A percentile compares a stretch with the other conserved stretches of the same genome.
phyloP scores from a whole-genome alignment of 2,113 vertebrate species.

The Girardinichthys multiradiatus region DNA sequence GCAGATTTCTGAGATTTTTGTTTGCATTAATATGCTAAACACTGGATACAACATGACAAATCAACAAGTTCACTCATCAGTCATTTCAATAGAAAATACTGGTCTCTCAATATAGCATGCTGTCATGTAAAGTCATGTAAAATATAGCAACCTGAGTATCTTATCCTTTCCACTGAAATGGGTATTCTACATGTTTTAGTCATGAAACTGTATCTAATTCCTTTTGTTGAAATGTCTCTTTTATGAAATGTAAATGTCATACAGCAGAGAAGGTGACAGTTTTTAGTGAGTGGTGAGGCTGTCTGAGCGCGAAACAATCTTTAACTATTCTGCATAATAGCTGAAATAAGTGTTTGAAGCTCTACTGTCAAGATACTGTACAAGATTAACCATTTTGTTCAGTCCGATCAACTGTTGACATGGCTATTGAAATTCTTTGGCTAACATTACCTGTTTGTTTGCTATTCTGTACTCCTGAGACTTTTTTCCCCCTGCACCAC shows the following conservation, averaged over 20 bases:
- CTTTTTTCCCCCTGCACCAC: no score
- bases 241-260: slow-evolving; percentile 35
- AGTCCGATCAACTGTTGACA: no score
- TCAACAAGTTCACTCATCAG: background rate
- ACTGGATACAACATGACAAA: background rate
- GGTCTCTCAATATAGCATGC: background rate
- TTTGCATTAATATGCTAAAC: background rate
- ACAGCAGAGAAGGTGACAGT: background rate
- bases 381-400: no score
- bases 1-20: slow-evolving; percentile 6
- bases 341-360: background rate
- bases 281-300: slow-evolving; percentile 7
- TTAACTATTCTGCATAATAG: background rate
- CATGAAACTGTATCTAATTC: slow-evolving; percentile 6
- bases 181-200: slow-evolving; percentile 3
- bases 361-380: no score
- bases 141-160: no score
- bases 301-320: background rate
- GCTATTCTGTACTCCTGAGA: no score
- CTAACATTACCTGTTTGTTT: no score
- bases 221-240: slow-evolving; percentile 3
- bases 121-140: no score
- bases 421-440: no score
- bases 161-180: no score
- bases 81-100: slow-evolving; percentile 1